Evolutionary conservation across 2,113 vertebrate genomes (phyloP).

Genomic region (Balaeniceps rex): DNA sequence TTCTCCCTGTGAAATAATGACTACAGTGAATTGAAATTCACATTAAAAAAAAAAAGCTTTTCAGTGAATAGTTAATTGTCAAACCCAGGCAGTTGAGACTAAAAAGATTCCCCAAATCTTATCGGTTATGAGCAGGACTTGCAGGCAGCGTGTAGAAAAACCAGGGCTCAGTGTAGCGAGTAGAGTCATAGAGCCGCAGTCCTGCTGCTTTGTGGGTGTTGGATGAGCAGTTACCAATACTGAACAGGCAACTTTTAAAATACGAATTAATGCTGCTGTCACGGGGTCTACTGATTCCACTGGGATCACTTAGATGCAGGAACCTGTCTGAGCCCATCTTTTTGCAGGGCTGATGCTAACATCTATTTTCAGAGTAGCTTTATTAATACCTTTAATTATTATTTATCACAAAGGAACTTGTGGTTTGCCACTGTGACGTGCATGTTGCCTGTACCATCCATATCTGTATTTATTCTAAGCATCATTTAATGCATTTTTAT

Average conservation of each 20-base stretch:
- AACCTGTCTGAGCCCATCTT: not conserved
- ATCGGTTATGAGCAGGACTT: not conserved
- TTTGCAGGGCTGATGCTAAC: not conserved
- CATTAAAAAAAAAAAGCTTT: not conserved
- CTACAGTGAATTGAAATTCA: not conserved
- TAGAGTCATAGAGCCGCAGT: not conserved
- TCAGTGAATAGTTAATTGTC: not conserved
- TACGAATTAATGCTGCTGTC: not conserved
- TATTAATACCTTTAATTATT: not conserved
- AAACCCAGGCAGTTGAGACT: not conserved
- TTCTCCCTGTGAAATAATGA: not conserved
- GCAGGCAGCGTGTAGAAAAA: not conserved
- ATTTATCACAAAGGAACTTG: not conserved
- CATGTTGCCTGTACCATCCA: not conserved
- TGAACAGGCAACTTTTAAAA: not conserved
- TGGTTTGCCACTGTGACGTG: not conserved
- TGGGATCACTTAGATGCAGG: not conserved
- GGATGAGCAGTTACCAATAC: not conserved
- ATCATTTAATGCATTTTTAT: not conserved
- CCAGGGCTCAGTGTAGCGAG: fast-evolving
- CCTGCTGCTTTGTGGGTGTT: not conserved
- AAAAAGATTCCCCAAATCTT: not conserved
- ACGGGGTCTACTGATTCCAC: not conserved
- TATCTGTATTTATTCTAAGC: not conserved
- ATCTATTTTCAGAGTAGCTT: not conserved